Evolutionary conservation across 2,888 invertebrate species (phyloP), one percentile per base, ranked within the genome.

Genomic region (Aricia artaxerxes): DNA sequence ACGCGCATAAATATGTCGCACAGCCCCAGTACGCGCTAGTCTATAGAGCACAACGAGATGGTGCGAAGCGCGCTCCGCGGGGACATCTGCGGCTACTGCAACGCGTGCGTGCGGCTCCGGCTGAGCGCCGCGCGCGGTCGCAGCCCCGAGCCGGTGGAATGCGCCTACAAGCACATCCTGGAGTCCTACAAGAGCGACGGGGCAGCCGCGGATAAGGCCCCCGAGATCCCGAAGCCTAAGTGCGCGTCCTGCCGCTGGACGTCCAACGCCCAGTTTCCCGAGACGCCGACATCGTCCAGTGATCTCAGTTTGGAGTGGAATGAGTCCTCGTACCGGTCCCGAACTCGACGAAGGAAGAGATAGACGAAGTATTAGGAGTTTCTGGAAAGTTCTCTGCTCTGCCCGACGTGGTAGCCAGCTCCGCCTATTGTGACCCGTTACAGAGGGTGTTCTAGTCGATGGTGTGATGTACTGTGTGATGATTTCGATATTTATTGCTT

Each of bases 241-340:
- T 94, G 94, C 82, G 92, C 88, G 69, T 92, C 93, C 44, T 94
- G 94, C 79, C 88, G 94, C 24, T 94, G 94, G 94, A 94, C 94
- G 0, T 94, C 94, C 0, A 89, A 94, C 82, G 94, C 94, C 4
- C 94, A 94, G 86, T 94, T 94, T 82, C 93, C 91, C 11, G 94
- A 94, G 83, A 91, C 92, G n/a, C 93, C 92, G 53, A 88, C 91
- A 0, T 93, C 93, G 1, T 88, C 90, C 1, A 93, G 92, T 83
- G 94, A 93, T 82, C 88, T 93, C 80, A 94, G 93, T 82, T 85
- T 92, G 81, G 94, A 94, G 83, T 94, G 94, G 94, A 94, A 90
- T 0, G 87, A 89, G 31, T 93, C 93, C 1, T 92, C 92, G 0
- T 85, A 88, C 53, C 87, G 90, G 31, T 89, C 89, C 13, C 89